Evolutionary conservation across 2,797 vertebrate species (phyloP), one percentile per base, ranked within the genome.

Genomic region (Hylomyscus alleni): DNA sequence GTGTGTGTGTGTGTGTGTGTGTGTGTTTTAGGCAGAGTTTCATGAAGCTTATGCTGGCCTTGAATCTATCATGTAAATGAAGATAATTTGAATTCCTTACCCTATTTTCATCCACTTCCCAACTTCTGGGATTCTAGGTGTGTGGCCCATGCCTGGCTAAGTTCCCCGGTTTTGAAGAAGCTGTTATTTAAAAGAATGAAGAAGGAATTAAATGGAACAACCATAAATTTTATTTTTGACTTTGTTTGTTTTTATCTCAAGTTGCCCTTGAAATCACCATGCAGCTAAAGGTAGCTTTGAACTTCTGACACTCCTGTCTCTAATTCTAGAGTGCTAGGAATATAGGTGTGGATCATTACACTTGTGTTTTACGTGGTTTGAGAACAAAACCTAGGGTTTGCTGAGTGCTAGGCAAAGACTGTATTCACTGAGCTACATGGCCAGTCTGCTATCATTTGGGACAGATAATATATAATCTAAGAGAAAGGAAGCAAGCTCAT

Each of bases 121-220:
- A 31, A 44, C 15, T 73, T 2, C n/a, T 73, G 52, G 6, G 3
- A 13, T 73, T 73, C 69, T 56, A 73, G 10, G 24, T 73, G n/a
- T 44, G 67, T 88, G 85, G 24, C 14, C 52, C 26, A 37, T 50
- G 10, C 37, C 6, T 73, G n/a, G 24, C 19, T 77, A 77, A 78
- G 20, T 77, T 90, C 44, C 17, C 6, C 37, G 34, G 89, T 73
- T 72, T 80, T 60, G 60, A 34, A 50, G 19, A 40, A 85, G 62
- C 29, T 47, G 75, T 87, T 31, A 83, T 83, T 90, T 19, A 65
- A 94, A 72, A 34, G 69, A 81, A 87, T 89, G n/a, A 54, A 92
- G 62, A 4, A 8, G 22, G 19, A 37, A 14, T 47, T 85, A 65
- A 62, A 40, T 7, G 54, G 60, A 82, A 29, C 17, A 84, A 37